Evolutionary conservation across 2,888 invertebrate genomes (phyloP).

Genomic region (Dicyrtoma fusca): DNA sequence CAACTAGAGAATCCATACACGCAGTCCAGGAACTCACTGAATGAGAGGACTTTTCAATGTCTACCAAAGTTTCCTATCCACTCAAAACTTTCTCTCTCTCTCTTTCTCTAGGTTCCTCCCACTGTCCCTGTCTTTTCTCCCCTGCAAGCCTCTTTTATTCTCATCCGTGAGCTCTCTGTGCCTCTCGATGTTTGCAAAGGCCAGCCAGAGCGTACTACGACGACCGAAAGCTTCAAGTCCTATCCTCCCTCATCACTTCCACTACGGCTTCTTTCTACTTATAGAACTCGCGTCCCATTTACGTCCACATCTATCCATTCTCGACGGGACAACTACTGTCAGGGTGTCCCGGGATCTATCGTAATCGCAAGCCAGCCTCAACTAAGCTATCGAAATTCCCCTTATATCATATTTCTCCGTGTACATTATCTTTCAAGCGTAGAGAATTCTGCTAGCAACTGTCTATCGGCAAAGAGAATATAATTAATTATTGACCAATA

Average conservation of each 20-base stretch:
- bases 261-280: neutral
- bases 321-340: neutral
- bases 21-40: slow-evolving; percentile 9
- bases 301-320: neutral
- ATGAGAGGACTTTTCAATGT: slow-evolving; percentile 37
- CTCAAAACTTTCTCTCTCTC: slow-evolving; percentile 28
- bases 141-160: neutral
- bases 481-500: too few relatives aligned
- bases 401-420: too few relatives aligned
- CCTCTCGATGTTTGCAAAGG: neutral
- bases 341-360: too few relatives aligned
- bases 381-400: too few relatives aligned
- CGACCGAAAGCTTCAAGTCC: neutral
- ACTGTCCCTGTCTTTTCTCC: slow-evolving; percentile 7
- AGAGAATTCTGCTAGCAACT: too few relatives aligned
- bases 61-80: slow-evolving; percentile 26
- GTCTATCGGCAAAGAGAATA: too few relatives aligned
- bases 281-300: neutral
- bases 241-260: neutral
- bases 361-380: too few relatives aligned
- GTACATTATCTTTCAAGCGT: too few relatives aligned
- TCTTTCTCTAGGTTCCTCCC: neutral
- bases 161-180: neutral
- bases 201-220: neutral
- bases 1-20: slow-evolving; percentile 20